These are phyloP conservation scores for Tyto alba DNA, from an alignment of 2,113 vertebrate genomes.

Conservation along the genomic window DNA sequence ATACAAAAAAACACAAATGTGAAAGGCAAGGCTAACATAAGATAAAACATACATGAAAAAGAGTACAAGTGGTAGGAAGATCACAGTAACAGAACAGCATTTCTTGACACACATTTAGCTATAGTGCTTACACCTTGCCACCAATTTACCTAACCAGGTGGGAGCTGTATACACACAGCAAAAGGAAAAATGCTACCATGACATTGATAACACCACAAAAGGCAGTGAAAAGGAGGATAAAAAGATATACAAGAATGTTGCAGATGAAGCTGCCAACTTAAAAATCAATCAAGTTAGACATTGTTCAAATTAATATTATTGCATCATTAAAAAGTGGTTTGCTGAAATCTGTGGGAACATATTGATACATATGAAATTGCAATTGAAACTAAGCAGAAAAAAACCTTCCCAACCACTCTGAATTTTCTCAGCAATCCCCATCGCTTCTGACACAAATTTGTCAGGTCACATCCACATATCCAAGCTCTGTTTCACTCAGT, in stretches of 20 bases:
- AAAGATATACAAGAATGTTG: background rate
- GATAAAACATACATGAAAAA: background rate
- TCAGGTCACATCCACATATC: background rate
- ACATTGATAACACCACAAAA: background rate
- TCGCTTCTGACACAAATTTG: background rate
- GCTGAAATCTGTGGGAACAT: background rate
- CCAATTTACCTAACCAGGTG: background rate
- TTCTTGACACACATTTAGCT: background rate
- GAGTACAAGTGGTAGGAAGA: background rate
- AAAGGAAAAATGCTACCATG: background rate
- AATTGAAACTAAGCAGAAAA: background rate
- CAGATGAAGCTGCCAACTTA: background rate
- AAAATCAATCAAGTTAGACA: background rate
- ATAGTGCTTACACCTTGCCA: background rate
- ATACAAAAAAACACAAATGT: background rate
- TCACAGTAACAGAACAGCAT: background rate
- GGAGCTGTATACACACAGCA: background rate
- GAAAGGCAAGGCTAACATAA: background rate
- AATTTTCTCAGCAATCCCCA: background rate
- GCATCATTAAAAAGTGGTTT: background rate
- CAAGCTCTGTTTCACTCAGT: background rate
- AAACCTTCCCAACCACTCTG: background rate
- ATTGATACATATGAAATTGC: background rate
- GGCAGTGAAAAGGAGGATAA: background rate
- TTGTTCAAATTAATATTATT: background rate